phyloP scores from a whole-genome alignment of 2,888 invertebrate species.

The Enchytraeus crypticus region DNA sequence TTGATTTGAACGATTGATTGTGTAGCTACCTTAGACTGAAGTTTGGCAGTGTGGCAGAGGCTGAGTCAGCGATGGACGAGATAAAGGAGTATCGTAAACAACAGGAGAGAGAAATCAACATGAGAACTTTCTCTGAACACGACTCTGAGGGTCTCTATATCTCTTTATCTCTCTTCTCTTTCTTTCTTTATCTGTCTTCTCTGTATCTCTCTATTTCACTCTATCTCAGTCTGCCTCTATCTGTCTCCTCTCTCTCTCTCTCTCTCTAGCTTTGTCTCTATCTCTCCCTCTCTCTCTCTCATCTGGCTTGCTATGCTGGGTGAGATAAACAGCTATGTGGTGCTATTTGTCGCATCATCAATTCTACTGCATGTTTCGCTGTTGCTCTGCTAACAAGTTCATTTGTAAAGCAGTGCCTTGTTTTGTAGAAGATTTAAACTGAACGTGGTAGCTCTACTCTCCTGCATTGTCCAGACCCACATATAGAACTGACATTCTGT shows the following conservation, averaged over 20 bases:
- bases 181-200: no score
- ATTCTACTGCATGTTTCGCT: no score
- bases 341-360: no score
- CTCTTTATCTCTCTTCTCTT: no score
- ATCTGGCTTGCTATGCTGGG: neutral
- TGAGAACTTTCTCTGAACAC: conserved; percentile 10
- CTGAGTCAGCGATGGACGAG: conserved; percentile 12
- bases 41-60: conserved; percentile 6
- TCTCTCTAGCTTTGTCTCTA: neutral
- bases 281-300: neutral
- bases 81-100: neutral
- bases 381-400: no score
- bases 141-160: conserved; percentile 10
- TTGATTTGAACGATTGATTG: neutral
- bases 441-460: no score
- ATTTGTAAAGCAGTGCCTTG: no score
- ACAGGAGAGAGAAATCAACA: conserved; percentile 8
- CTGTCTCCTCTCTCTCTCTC: neutral
- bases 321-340: neutral
- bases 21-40: conserved; percentile 12
- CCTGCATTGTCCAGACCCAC: no score
- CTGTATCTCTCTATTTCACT: no score
- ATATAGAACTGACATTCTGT: no score
- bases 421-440: no score
- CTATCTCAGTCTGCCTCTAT: neutral